These are phyloP conservation scores for Drosophila subquinaria DNA, from an alignment of 2,888 invertebrate genomes.

Conservation along the genomic window DNA sequence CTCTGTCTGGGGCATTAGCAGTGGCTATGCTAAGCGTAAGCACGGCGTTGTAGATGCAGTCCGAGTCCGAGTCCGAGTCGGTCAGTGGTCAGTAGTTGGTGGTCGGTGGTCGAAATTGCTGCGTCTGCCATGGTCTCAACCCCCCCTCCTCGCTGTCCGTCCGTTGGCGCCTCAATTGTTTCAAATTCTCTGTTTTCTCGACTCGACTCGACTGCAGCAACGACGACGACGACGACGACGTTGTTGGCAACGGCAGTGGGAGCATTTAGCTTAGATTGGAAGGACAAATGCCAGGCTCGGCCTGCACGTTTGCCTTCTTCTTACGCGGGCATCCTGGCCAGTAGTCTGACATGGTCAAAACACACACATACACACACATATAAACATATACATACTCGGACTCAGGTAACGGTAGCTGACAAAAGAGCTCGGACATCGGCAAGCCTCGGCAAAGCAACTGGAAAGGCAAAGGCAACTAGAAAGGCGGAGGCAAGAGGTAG, in stretches of 20 bases:
- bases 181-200: slow-evolving; percentile 75
- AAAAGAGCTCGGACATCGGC: slow-evolving; percentile 73
- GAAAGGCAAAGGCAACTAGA: slow-evolving; percentile 21
- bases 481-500: slow-evolving; percentile 41
- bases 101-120: slow-evolving; percentile 81
- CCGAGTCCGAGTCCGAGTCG: slow-evolving; percentile 50
- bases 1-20: slow-evolving; percentile 53
- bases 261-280: slow-evolving; percentile 81
- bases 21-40: slow-evolving; percentile 51
- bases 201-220: slow-evolving; percentile 23
- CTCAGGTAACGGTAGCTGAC: slow-evolving; percentile 72
- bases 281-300: slow-evolving; percentile 77
- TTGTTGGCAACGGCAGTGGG: slow-evolving; percentile 51
- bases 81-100: slow-evolving; percentile 80
- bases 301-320: slow-evolving; percentile 74
- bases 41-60: slow-evolving; percentile 58
- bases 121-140: slow-evolving; percentile 65
- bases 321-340: slow-evolving; percentile 76
- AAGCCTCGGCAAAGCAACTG: slow-evolving; percentile 34
- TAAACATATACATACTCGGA: slow-evolving; percentile 4
- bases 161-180: slow-evolving; percentile 76
- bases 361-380: slow-evolving; percentile 9
- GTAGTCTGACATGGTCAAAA: slow-evolving; percentile 37
- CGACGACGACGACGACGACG: slow-evolving; percentile 24
- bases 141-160: slow-evolving; percentile 10